Evolutionary conservation across 2,888 invertebrate genomes (phyloP).

Genomic region (Stenurella melanura): DNA sequence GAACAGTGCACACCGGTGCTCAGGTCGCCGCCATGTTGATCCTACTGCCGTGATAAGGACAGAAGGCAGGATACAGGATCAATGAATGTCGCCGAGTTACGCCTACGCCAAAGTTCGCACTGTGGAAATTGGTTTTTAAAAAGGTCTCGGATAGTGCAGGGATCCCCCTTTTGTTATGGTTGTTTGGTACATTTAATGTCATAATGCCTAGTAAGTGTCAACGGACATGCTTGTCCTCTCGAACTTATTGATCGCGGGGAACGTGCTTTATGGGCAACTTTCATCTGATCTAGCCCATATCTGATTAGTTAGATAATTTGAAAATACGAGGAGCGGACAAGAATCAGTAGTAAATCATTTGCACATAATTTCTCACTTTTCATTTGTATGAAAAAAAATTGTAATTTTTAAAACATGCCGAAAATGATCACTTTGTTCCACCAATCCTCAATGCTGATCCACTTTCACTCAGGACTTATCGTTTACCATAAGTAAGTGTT

Average conservation of each 20-base stretch:
- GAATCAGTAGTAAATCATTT: too few relatives aligned
- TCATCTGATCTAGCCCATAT: neutral
- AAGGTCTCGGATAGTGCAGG: neutral
- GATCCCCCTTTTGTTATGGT: neutral
- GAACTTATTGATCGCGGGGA: slow-evolving; percentile 1
- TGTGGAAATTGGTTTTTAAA: slow-evolving; percentile 18
- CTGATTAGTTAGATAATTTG: neutral
- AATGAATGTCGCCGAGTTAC: slow-evolving; percentile 59
- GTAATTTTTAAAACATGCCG: too few relatives aligned
- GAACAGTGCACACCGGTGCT: slow-evolving; percentile 33
- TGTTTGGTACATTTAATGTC: slow-evolving; percentile 7
- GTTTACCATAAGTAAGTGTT: too few relatives aligned
- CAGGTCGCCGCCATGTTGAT: slow-evolving; percentile 61
- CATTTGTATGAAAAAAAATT: too few relatives aligned
- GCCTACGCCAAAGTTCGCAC: slow-evolving; percentile 49
- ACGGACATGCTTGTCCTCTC: slow-evolving; percentile 5
- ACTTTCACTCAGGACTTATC: too few relatives aligned
- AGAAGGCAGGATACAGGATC: slow-evolving; percentile 57
- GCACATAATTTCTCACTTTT: too few relatives aligned
- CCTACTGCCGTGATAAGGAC: slow-evolving; percentile 53
- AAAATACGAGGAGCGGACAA: neutral
- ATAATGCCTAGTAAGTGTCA: neutral
- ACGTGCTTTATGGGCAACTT: neutral
- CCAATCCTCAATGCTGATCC: too few relatives aligned
- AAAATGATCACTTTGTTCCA: too few relatives aligned